phyloP scores from a whole-genome alignment of 2,113 vertebrate species.

The Lipotes vexillifer region DNA sequence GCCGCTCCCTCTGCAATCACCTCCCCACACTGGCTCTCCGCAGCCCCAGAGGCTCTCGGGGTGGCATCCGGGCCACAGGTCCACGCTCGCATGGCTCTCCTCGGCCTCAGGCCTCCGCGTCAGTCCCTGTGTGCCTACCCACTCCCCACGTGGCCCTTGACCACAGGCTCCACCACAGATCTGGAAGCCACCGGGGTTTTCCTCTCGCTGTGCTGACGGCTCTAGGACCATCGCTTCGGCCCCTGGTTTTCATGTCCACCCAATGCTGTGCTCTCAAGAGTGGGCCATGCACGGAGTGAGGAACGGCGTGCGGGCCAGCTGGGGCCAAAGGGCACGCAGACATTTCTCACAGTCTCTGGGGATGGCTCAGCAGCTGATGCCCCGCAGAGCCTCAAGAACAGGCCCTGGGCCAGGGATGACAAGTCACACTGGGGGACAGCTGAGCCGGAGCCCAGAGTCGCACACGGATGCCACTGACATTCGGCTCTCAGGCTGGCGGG shows the following conservation, averaged over 20 bases:
- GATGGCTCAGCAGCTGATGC: not conserved
- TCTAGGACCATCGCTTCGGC: accelerated
- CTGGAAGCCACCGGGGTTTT: not conserved
- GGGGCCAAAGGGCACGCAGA: not conserved
- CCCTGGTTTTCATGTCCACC: not conserved
- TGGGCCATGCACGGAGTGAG: accelerated
- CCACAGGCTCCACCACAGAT: not conserved
- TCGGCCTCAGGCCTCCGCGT: too few species aligned
- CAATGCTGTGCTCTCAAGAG: accelerated
- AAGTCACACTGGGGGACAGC: too few species aligned
- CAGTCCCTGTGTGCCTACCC: accelerated
- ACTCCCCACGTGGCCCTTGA: not conserved
- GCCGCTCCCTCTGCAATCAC: not conserved
- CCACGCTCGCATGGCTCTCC: not conserved
- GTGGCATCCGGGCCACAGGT: not conserved
- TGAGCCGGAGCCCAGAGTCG: accelerated
- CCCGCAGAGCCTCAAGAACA: not conserved
- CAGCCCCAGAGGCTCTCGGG: not conserved
- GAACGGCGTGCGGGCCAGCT: not conserved
- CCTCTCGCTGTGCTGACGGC: not conserved
- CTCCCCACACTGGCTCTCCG: too few species aligned
- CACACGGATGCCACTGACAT: accelerated
- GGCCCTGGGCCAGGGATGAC: not conserved
- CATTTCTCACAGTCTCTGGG: not conserved
- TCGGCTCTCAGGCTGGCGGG: accelerated